Conservation (phyloP, 1,140 invertebrate genomes). For the Streblospio benedicti region DNA sequence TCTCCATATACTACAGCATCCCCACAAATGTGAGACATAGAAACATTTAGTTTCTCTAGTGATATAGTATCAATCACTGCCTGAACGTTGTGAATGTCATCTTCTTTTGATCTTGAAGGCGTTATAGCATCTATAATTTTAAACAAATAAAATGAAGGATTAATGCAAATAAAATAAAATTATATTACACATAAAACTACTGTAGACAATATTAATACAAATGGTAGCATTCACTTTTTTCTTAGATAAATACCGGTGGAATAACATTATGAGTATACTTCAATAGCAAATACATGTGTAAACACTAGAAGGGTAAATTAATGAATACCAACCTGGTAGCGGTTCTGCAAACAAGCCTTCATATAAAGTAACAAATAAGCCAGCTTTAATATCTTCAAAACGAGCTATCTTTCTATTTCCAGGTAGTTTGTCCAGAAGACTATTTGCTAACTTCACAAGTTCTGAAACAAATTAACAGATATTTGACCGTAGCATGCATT, state of each 20-base stretch:
- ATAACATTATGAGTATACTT: background rate
- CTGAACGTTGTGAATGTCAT: conserved; percentile 45
- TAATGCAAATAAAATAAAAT: background rate
- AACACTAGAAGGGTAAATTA: background rate
- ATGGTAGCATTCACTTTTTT: background rate
- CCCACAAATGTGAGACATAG: conserved; percentile 43
- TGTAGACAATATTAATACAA: background rate
- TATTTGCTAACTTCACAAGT: conserved; percentile 14
- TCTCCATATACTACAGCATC: conserved; percentile 34
- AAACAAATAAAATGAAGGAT: background rate
- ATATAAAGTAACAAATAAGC: conserved; percentile 38
- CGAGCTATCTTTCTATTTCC: conserved; percentile 24
- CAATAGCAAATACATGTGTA: background rate
- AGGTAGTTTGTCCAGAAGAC: conserved; percentile 32
- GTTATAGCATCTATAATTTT: conserved; percentile 30
- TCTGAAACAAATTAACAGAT: no score
- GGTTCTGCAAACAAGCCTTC: conserved; percentile 41
- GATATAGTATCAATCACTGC: conserved; percentile 41
- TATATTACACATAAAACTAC: background rate
- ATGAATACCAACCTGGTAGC: conserved; percentile 27
- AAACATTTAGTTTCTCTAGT: conserved; percentile 38
- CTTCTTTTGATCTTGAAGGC: conserved; percentile 31
- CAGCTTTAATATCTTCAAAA: conserved; percentile 31
- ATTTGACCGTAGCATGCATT: no score
- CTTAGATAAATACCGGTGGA: background rate